Evolutionary conservation across 2,888 invertebrate genomes (phyloP).

Genomic region (Lissonota sp.): DNA sequence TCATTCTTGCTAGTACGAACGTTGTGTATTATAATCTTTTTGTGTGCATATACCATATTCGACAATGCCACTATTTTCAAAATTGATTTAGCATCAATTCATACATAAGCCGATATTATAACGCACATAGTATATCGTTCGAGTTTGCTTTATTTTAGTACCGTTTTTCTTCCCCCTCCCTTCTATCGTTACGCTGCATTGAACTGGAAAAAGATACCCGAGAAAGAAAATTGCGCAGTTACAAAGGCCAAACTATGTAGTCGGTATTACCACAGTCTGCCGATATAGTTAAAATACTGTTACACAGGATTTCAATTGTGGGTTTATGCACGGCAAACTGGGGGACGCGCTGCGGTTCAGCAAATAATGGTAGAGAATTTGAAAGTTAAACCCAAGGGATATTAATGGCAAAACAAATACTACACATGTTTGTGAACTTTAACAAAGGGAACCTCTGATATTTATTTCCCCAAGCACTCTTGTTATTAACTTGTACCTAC

Average conservation of each 20-base stretch:
- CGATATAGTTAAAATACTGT: conserved; percentile 11
- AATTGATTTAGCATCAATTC: too few relatives aligned
- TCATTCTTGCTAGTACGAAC: too few relatives aligned
- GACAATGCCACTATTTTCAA: too few relatives aligned
- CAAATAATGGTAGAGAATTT: neutral
- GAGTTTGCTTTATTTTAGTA: neutral
- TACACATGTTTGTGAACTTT: neutral
- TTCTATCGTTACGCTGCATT: neutral
- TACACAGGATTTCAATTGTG: conserved; percentile 1
- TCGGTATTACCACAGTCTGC: neutral
- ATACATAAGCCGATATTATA: too few relatives aligned
- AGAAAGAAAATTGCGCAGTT: neutral
- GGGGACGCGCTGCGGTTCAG: neutral
- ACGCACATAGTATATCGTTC: too few relatives aligned
- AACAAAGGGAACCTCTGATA: neutral
- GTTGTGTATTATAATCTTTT: too few relatives aligned
- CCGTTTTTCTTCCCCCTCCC: neutral
- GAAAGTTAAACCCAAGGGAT: conserved; percentile 1
- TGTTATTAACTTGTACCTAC: neutral
- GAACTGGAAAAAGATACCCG: neutral
- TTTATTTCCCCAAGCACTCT: neutral
- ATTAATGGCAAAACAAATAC: conserved; percentile 6
- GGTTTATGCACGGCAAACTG: neutral
- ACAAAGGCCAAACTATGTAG: neutral
- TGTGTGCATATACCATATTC: too few relatives aligned